phyloP scores from a whole-genome alignment of 2,113 vertebrate genomes.

The Lycaon pictus region DNA sequence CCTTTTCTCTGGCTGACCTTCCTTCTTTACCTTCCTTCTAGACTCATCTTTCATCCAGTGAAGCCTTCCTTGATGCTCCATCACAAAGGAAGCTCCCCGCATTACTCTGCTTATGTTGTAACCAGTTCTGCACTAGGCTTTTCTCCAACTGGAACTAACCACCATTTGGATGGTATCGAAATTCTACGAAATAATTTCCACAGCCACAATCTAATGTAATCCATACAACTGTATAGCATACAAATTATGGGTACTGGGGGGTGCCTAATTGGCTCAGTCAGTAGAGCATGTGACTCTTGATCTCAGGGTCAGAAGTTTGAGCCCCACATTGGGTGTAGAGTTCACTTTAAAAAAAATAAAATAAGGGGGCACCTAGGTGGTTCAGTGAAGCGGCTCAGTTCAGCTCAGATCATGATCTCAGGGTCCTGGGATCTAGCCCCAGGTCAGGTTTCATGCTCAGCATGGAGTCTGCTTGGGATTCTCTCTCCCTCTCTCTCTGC shows the following conservation, averaged over 20 bases:
- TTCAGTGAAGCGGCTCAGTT: neutral
- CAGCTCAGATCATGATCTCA: neutral
- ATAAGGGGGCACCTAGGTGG: neutral
- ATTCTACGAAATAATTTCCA: neutral
- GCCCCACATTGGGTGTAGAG: neutral
- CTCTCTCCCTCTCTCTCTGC: neutral
- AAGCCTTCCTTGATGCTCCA: accelerated
- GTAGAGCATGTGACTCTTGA: neutral
- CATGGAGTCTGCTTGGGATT: neutral
- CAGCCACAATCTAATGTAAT: neutral
- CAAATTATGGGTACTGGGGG: neutral
- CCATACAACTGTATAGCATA: neutral
- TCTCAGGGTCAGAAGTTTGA: neutral
- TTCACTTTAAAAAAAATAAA: neutral
- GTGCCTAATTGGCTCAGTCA: neutral
- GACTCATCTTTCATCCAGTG: neutral
- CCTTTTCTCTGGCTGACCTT: neutral
- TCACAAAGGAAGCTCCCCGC: neutral
- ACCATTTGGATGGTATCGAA: neutral
- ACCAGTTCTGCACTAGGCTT: neutral
- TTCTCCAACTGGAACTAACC: neutral
- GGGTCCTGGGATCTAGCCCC: neutral
- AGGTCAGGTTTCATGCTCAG: neutral
- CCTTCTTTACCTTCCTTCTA: neutral
- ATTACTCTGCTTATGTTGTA: neutral